Conservation (phyloP, 1,140 invertebrate genomes). For the Cyclina sinensis region DNA sequence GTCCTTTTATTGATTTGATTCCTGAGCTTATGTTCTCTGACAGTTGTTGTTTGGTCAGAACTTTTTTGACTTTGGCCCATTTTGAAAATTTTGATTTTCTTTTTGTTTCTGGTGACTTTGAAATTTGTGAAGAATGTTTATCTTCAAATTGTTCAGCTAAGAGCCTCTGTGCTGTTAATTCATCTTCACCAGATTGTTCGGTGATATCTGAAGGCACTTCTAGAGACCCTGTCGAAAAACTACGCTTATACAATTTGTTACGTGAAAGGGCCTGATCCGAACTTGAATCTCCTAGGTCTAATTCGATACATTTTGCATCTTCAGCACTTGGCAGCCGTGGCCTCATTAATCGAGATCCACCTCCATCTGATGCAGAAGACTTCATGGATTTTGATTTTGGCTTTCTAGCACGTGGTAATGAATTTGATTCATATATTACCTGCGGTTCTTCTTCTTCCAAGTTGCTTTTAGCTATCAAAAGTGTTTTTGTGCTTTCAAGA, state of each 20-base stretch:
- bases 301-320: slow-evolving; percentile 76
- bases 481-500: slow-evolving; percentile 91
- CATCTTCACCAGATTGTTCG: slow-evolving; percentile 76
- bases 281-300: slow-evolving; percentile 76
- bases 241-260: slow-evolving; percentile 77
- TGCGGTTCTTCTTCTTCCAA: slow-evolving; percentile 72
- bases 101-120: slow-evolving; percentile 76
- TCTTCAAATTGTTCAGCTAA: slow-evolving; percentile 65
- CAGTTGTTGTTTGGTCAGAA: slow-evolving; percentile 80
- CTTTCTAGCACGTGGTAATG: slow-evolving; percentile 73
- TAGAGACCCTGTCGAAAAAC: slow-evolving; percentile 84
- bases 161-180: slow-evolving; percentile 68
- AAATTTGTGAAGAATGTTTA: slow-evolving; percentile 61
- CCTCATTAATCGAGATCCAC: slow-evolving; percentile 33
- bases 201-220: slow-evolving; percentile 81
- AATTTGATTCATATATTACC: slow-evolving; percentile 71
- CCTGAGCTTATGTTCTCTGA: slow-evolving; percentile 80
- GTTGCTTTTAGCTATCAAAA: slow-evolving; percentile 87
- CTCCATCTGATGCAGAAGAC: slow-evolving; percentile 31
- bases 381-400: slow-evolving; percentile 69
- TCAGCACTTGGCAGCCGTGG: slow-evolving; percentile 81
- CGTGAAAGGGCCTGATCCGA: slow-evolving; percentile 77
- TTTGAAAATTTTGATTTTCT: slow-evolving; percentile 83
- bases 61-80: slow-evolving; percentile 85
- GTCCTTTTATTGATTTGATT: slow-evolving; percentile 76